phyloP scores from a whole-genome alignment of 2,113 vertebrate species.

The Rousettus leschenaultii region DNA sequence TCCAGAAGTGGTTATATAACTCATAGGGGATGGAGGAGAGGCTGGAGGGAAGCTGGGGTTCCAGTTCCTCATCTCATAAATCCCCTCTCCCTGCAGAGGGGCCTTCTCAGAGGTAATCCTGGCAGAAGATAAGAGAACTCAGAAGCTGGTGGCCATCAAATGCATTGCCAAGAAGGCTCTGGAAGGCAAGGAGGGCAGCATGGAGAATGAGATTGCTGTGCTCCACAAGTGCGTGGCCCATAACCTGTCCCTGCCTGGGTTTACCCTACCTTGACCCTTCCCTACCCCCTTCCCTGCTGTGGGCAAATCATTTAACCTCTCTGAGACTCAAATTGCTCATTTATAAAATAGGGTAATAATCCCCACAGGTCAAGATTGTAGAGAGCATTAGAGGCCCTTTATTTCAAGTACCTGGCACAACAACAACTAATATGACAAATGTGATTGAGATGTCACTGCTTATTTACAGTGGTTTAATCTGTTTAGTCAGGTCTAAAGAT shows the following conservation, averaged over 20 bases:
- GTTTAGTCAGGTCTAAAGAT: not conserved
- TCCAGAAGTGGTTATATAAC: not conserved
- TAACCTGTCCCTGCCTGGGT: not conserved
- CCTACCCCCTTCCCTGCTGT: not conserved
- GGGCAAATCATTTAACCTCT: not conserved
- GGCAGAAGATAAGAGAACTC: constrained; percentile 93
- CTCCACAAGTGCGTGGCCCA: constrained; percentile 91
- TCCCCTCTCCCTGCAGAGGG: constrained; percentile 82
- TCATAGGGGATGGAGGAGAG: not conserved
- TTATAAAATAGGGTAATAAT: not conserved
- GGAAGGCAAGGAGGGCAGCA: constrained; percentile 96
- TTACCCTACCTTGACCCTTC: not conserved
- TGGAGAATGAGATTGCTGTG: constrained; percentile 98
- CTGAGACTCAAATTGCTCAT: not conserved
- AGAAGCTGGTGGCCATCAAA: constrained; percentile 95
- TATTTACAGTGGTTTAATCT: not conserved
- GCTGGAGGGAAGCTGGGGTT: not conserved
- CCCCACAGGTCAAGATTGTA: not conserved
- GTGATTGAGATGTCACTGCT: not conserved
- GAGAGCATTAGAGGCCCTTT: not conserved
- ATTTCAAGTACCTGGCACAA: not conserved
- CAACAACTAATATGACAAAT: not conserved
- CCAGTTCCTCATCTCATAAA: not conserved
- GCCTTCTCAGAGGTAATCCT: constrained; percentile 98
- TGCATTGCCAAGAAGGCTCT: constrained; percentile 97